phyloP scores from a whole-genome alignment of 2,113 vertebrate species.

The Girardinichthys multiradiatus region DNA sequence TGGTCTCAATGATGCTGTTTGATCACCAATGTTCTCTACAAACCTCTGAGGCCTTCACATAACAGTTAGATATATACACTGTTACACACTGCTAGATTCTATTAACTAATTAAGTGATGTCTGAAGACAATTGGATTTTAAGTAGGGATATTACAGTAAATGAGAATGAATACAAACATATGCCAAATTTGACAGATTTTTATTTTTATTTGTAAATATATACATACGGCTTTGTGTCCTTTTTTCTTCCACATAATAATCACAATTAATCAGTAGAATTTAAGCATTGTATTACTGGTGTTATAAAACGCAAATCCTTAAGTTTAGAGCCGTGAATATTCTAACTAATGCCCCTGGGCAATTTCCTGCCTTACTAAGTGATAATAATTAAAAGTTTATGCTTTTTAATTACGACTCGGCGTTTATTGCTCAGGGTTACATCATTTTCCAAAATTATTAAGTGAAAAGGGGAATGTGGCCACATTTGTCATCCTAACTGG shows the following conservation, averaged over 20 bases:
- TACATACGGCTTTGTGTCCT: slow-evolving; percentile 16
- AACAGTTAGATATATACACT: too few species aligned
- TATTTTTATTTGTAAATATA: not conserved
- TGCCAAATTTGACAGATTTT: too few species aligned
- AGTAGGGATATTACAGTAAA: too few species aligned
- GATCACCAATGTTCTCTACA: too few species aligned
- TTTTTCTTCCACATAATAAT: too few species aligned
- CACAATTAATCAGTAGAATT: slow-evolving; percentile 4
- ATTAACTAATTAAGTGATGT: too few species aligned
- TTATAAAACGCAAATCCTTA: slow-evolving; percentile 40
- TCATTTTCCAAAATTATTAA: slow-evolving; percentile 53
- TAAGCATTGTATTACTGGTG: slow-evolving; percentile 37
- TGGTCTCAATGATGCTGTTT: too few species aligned
- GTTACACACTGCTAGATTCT: too few species aligned
- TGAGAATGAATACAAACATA: too few species aligned
- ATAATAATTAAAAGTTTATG: slow-evolving; percentile 35
- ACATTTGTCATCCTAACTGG: slow-evolving; percentile 23
- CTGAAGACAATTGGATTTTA: too few species aligned
- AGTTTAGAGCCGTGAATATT: slow-evolving; percentile 62
- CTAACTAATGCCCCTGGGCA: slow-evolving; percentile 47
- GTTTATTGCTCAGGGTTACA: slow-evolving; percentile 59
- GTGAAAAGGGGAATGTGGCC: slow-evolving; percentile 19
- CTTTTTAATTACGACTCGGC: slow-evolving; percentile 30
- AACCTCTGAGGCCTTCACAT: too few species aligned
- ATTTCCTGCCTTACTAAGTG: slow-evolving; percentile 53